Evolutionary conservation across 1,140 invertebrate species (phyloP).

Genomic region (Neodiprion fabricii): DNA sequence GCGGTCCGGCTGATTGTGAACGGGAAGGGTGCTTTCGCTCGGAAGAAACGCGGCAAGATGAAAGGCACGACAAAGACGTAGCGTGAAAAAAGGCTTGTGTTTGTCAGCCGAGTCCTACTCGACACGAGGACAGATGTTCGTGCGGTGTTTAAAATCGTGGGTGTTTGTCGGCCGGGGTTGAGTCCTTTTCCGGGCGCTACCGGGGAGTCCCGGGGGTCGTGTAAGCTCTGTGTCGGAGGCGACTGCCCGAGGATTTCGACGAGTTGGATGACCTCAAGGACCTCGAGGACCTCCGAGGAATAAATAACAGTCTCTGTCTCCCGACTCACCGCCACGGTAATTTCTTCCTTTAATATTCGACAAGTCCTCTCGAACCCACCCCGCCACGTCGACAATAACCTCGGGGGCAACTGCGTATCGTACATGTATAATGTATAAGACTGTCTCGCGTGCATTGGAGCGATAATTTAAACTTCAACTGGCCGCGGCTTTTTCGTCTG

Average conservation of each 20-base stretch:
- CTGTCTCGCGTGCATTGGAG: too few relatives aligned
- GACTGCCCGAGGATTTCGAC: not conserved
- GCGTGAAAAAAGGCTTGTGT: not conserved
- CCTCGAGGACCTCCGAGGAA: not conserved
- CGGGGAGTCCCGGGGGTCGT: not conserved
- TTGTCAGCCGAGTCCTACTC: not conserved
- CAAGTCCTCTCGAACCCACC: not conserved
- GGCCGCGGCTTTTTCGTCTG: too few relatives aligned
- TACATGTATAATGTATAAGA: too few relatives aligned
- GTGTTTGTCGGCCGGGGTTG: not conserved
- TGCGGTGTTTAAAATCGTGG: constrained; percentile 1
- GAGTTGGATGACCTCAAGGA: constrained; percentile 1
- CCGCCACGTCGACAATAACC: not conserved
- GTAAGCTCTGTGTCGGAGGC: not conserved
- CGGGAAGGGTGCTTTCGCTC: too few relatives aligned
- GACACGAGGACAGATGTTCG: not conserved
- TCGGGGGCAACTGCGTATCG: not conserved
- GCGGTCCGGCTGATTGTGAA: too few relatives aligned
- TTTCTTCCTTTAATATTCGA: not conserved
- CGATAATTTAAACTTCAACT: too few relatives aligned
- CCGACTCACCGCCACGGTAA: not conserved
- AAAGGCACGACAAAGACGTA: too few relatives aligned
- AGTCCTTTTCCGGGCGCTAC: not conserved
- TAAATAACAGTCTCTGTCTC: constrained; percentile 4
- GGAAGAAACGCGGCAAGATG: too few relatives aligned